Evolutionary conservation across 2,113 vertebrate species (phyloP), one percentile per base, ranked within the genome.

Genomic region (Circaetus gallicus): DNA sequence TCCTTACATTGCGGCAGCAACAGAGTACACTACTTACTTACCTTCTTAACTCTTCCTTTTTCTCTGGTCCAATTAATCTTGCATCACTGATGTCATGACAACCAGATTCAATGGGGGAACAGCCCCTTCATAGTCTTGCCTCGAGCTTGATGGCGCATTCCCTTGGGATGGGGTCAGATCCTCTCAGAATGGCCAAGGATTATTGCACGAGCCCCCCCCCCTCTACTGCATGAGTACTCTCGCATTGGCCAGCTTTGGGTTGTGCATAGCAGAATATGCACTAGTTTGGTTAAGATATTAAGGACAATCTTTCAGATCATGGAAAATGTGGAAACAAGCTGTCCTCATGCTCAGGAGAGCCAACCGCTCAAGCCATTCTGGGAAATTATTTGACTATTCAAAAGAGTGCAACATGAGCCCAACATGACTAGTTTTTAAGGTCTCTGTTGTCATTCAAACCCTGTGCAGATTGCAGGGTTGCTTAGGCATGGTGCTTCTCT

Each of bases 181-280:
- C 4, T 53, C 32, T 80, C 53, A 80, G 66, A 67, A 50, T 16
- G 22, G 26, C 32, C 31, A 49, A 61, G 53, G 22, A 17, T 73
- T 84, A 49, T 26, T 36, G 31, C 13, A 36, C 0, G 1, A 56
- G 28, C 45, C 1, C 14, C 34, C 11, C 10, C 22, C 0, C 2
- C 16, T 65, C 4, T 20, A 24, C 25, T n/a, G 38, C 34, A 34
- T 34, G 19, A 63, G 13, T 38, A 36, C 40, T 40, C 40, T 86
- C 31, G 7, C n/a, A 43, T 2, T 49, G 40, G 70, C 12, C 47
- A 76, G 31, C 19, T 38, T 56, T 59, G 34, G 38, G 34, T 17
- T 53, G 6, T 28, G 25, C 38, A 40, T 16, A 65, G 50, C 14
- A 78, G 26, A 45, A 42, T 29, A 53, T 42, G 34, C 4, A 16